phyloP scores from a whole-genome alignment of 2,888 invertebrate genomes.

The Criorhina ranunculi region DNA sequence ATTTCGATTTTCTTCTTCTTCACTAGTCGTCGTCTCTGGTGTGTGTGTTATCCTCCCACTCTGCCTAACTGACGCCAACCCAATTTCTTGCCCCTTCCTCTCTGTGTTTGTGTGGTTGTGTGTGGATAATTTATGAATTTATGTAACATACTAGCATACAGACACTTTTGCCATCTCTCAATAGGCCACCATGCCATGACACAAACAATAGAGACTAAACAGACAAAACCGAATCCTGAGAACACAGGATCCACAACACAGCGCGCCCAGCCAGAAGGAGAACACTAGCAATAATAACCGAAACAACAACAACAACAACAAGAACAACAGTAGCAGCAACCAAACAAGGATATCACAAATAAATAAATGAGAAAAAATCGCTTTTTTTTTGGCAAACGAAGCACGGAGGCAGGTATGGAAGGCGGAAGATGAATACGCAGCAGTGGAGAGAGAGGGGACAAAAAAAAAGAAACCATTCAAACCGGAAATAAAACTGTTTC shows the following conservation, averaged over 20 bases:
- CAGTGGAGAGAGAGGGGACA: conserved; percentile 16
- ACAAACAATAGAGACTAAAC: conserved; percentile 62
- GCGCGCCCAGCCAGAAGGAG: background rate
- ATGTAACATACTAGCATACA: conserved; percentile 66
- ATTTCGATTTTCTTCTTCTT: conserved; percentile 64
- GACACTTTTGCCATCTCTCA: conserved; percentile 65
- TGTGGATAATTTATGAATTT: conserved; percentile 75
- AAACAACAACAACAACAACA: conserved; percentile 43
- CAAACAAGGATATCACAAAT: conserved; percentile 64
- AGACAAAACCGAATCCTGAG: conserved; percentile 24
- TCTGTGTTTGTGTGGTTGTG: conserved; percentile 33
- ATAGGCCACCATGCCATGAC: conserved; percentile 68
- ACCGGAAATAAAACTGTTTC: conserved; percentile 73
- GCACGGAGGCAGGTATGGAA: background rate
- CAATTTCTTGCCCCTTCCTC: conserved; percentile 1
- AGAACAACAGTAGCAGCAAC: conserved; percentile 38
- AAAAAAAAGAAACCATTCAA: conserved; percentile 58
- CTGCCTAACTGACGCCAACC: conserved; percentile 71
- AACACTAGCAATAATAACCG: background rate
- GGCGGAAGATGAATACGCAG: conserved; percentile 50
- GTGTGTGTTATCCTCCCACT: conserved; percentile 48
- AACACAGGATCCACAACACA: conserved; percentile 49
- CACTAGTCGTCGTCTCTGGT: conserved; percentile 5
- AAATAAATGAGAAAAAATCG: conserved; percentile 58
- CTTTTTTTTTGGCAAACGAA: conserved; percentile 26